A percentile compares a stretch with the other conserved stretches of the same genome.
Conservation (phyloP, 2,797 vertebrate genomes). For the Xenops minutus region DNA sequence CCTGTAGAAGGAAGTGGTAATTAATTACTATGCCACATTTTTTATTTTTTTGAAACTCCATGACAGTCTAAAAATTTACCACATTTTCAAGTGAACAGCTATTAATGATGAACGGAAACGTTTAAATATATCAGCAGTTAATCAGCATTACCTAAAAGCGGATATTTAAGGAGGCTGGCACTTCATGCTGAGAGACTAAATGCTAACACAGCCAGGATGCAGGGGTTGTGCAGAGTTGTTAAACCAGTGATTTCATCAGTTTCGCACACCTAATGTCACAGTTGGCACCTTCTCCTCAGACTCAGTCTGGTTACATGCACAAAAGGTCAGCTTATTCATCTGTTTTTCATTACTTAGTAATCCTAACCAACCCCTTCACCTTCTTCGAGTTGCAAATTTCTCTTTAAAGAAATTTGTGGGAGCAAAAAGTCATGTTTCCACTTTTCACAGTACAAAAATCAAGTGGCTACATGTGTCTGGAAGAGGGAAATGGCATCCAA, state of each 20-base stretch:
- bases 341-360: not conserved
- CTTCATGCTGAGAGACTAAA: constrained; percentile 18
- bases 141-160: not conserved
- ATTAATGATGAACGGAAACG: constrained; percentile 41
- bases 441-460: not conserved
- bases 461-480: not conserved
- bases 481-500: not conserved
- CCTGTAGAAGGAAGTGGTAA: constrained; percentile 38
- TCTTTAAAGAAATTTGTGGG: not conserved
- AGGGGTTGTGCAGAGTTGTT: not conserved
- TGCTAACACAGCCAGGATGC: not conserved
- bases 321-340: not conserved
- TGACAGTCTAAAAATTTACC: not conserved
- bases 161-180: constrained; percentile 11
- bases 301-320: not conserved
- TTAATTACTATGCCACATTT: constrained; percentile 17
- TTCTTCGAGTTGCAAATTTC: not conserved
- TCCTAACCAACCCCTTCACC: not conserved
- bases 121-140: constrained; percentile 49
- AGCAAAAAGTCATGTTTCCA: not conserved
- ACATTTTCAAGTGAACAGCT: constrained; percentile 39
- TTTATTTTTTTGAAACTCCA: not conserved
- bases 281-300: not conserved
- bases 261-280: not conserved
- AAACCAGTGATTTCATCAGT: not conserved